Conservation (phyloP, 2,888 invertebrate genomes). For the Furcula furcula region DNA sequence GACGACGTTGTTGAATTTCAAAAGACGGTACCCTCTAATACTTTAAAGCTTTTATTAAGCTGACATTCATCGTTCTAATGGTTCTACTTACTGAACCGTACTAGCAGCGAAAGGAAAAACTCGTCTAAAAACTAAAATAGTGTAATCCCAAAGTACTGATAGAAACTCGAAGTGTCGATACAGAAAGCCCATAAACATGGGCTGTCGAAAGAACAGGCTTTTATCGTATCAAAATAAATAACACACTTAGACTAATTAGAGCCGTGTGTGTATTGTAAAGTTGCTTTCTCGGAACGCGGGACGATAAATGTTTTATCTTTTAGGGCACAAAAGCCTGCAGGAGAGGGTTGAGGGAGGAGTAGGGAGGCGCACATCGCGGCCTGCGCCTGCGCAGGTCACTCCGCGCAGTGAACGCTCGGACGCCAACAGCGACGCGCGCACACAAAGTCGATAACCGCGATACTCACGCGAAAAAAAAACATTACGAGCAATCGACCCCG, state of each 20-base stretch:
- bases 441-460: slow-evolving; percentile 30
- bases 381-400: slow-evolving; percentile 14
- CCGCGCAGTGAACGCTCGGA: slow-evolving; percentile 66
- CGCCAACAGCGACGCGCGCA: slow-evolving; percentile 48
- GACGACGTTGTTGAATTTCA: too few species aligned
- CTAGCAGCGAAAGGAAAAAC: too few species aligned
- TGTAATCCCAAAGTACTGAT: slow-evolving; percentile 8
- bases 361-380: slow-evolving; percentile 31
- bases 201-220: slow-evolving; percentile 24
- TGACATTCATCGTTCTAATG: too few species aligned
- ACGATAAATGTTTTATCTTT: slow-evolving; percentile 45
- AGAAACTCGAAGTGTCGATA: slow-evolving; percentile 11
- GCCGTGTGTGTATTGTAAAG: slow-evolving; percentile 30
- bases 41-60: too few species aligned
- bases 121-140: too few species aligned
- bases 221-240: slow-evolving; percentile 49
- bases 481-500: slow-evolving; percentile 55
- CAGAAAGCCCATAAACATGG: slow-evolving; percentile 19
- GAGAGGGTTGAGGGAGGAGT: slow-evolving; percentile 42
- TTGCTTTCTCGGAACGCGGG: slow-evolving; percentile 55
- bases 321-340: slow-evolving; percentile 50
- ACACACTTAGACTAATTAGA: slow-evolving; percentile 56
- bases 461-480: slow-evolving; percentile 41
- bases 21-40: too few species aligned
- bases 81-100: too few species aligned